Percentiles rank a stretch among this genome's conserved stretches.
Evolutionary conservation across 1,140 invertebrate species (phyloP).

Genomic region (Globodera ellingtonae): DNA sequence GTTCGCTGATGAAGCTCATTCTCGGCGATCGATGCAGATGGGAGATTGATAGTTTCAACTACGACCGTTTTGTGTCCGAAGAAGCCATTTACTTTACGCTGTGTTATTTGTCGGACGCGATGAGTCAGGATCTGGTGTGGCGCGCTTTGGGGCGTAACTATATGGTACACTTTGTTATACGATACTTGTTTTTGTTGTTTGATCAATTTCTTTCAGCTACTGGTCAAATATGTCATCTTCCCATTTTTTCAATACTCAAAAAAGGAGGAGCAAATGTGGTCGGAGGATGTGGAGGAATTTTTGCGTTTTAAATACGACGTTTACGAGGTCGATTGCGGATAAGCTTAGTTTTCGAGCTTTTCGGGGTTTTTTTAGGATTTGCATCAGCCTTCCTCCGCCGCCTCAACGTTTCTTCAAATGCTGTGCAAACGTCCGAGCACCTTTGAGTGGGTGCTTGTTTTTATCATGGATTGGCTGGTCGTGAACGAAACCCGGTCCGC

Average conservation of each 20-base stretch:
- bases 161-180: slow-evolving; percentile 54
- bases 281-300: slow-evolving; percentile 91
- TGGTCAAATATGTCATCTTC: slow-evolving; percentile 72
- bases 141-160: slow-evolving; percentile 89
- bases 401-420: slow-evolving; percentile 83
- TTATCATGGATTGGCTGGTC: too few relatives aligned
- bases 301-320: slow-evolving; percentile 89
- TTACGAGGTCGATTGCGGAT: slow-evolving; percentile 22
- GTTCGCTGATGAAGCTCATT: slow-evolving; percentile 76
- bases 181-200: neutral
- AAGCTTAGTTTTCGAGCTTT: too few relatives aligned
- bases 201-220: slow-evolving; percentile 37
- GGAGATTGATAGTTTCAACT: too few relatives aligned
- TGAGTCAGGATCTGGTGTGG: slow-evolving; percentile 86
- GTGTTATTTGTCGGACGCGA: slow-evolving; percentile 83
- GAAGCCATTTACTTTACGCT: slow-evolving; percentile 87
- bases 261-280: slow-evolving; percentile 91
- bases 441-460: slow-evolving; percentile 85
- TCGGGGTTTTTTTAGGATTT: slow-evolving; percentile 73
- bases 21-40: slow-evolving; percentile 75
- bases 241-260: slow-evolving; percentile 92
- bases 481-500: too few relatives aligned
- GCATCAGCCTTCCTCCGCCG: slow-evolving; percentile 88
- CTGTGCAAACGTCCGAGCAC: slow-evolving; percentile 91
- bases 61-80: slow-evolving; percentile 84